A percentile compares a stretch with the other conserved stretches of the same genome.
These are phyloP conservation scores for Ivindomyrus marchei DNA, from an alignment of 2,113 vertebrate genomes.

Conservation along the genomic window DNA sequence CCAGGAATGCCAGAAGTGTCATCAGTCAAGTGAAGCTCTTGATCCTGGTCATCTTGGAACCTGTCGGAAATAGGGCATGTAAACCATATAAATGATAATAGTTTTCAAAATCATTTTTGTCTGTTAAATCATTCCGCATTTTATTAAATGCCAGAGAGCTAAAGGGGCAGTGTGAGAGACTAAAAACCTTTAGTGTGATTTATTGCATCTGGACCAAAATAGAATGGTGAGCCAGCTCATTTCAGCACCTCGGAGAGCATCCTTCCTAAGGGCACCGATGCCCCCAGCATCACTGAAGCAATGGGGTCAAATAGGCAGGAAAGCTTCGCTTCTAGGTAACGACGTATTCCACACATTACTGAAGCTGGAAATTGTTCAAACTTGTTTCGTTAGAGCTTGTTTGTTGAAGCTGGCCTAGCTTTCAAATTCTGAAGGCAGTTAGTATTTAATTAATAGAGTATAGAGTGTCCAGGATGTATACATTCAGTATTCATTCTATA, in stretches of 20 bases:
- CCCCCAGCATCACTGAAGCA: background rate
- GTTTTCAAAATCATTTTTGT: background rate
- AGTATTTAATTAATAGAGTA: background rate
- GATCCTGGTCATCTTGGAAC: background rate
- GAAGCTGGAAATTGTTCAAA: background rate
- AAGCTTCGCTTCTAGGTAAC: background rate
- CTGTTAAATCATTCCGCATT: background rate
- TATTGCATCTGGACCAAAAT: background rate
- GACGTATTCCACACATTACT: background rate
- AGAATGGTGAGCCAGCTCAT: background rate
- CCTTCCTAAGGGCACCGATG: no score
- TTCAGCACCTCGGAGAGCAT: background rate
- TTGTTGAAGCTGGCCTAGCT: background rate
- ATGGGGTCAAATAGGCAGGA: background rate
- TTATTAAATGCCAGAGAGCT: background rate
- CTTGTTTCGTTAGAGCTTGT: background rate
- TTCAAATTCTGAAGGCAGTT: background rate
- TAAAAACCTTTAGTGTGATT: background rate
- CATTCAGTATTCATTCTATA: background rate
- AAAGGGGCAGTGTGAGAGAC: background rate
- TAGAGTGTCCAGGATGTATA: background rate
- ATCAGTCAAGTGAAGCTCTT: background rate
- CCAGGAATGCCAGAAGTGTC: background rate
- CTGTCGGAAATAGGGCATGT: background rate
- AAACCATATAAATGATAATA: background rate